phyloP scores from a whole-genome alignment of 2,888 invertebrate species.

The Harpagoxenus sublaevis region DNA sequence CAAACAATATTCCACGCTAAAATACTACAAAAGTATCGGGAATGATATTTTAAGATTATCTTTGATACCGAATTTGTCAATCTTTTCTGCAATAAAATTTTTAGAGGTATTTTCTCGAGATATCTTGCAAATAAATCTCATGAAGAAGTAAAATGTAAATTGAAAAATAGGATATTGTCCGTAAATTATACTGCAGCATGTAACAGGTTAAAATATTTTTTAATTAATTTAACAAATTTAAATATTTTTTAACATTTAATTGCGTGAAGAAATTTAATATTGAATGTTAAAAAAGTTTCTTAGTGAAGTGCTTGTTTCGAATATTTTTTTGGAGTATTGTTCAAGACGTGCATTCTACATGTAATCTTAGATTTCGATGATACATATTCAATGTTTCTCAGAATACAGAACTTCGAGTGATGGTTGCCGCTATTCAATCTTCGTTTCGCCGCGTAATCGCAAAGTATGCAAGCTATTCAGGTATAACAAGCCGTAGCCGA shows the following conservation, averaged over 20 bases:
- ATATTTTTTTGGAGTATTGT: not conserved
- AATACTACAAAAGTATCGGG: not conserved
- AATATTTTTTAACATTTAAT: not conserved
- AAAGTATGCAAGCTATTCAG: conserved; percentile 29
- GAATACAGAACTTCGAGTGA: not conserved
- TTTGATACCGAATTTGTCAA: not conserved
- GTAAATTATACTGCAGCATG: not conserved
- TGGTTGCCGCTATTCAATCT: not conserved
- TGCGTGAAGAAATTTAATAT: not conserved
- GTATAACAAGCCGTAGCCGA: conserved; percentile 30
- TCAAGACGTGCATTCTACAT: not conserved
- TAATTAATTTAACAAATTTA: not conserved
- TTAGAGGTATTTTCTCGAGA: no score
- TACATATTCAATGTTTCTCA: conserved; percentile 4
- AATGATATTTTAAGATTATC: conserved; percentile 5
- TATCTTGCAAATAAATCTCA: not conserved
- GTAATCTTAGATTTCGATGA: not conserved
- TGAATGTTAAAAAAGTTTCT: not conserved
- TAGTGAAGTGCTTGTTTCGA: not conserved
- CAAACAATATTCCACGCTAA: not conserved
- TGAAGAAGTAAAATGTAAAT: not conserved
- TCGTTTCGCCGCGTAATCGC: conserved; percentile 26
- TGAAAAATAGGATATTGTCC: not conserved
- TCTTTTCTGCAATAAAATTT: not conserved
- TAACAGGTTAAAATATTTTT: not conserved